Conservation (phyloP, 2,888 invertebrate genomes). For the Pedicia rivosa region DNA sequence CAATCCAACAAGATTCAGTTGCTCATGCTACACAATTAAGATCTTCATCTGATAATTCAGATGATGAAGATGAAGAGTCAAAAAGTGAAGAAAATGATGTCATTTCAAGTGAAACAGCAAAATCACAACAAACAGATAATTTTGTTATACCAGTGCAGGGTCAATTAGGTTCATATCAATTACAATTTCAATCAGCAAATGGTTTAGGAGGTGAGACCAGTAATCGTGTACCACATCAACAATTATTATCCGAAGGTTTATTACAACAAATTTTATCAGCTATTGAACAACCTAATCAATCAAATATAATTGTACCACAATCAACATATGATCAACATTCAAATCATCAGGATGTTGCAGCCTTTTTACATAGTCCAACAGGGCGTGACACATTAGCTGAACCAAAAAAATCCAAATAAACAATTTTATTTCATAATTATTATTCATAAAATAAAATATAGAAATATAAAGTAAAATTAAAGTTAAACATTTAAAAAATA, state of each 20-base stretch:
- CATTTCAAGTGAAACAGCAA: too few relatives aligned
- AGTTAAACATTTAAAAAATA: too few relatives aligned
- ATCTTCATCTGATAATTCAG: conserved; percentile 9
- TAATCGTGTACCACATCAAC: conserved; percentile 48
- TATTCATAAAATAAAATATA: too few relatives aligned
- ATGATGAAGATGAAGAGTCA: background rate
- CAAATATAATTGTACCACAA: conserved; percentile 3
- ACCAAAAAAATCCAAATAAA: conserved; percentile 2
- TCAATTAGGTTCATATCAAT: conserved; percentile 46
- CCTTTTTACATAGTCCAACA: conserved; percentile 2
- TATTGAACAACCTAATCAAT: conserved; percentile 49
- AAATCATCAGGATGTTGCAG: conserved; percentile 1
- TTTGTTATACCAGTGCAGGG: conserved; percentile 37
- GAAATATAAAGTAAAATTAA: too few relatives aligned
- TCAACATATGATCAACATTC: conserved; percentile 2
- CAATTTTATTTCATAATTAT: too few relatives aligned
- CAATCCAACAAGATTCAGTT: background rate
- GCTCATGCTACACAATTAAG: background rate
- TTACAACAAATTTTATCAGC: conserved; percentile 67
- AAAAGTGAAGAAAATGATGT: conserved; percentile 17
- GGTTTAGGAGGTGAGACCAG: conserved; percentile 25
- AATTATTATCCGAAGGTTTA: conserved; percentile 60
- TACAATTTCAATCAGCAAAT: conserved; percentile 61
- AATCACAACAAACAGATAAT: conserved; percentile 25
- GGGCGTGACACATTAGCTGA: conserved; percentile 5